Evolutionary conservation across 2,797 vertebrate species (phyloP).

Genomic region (Acridotheres tristis): DNA sequence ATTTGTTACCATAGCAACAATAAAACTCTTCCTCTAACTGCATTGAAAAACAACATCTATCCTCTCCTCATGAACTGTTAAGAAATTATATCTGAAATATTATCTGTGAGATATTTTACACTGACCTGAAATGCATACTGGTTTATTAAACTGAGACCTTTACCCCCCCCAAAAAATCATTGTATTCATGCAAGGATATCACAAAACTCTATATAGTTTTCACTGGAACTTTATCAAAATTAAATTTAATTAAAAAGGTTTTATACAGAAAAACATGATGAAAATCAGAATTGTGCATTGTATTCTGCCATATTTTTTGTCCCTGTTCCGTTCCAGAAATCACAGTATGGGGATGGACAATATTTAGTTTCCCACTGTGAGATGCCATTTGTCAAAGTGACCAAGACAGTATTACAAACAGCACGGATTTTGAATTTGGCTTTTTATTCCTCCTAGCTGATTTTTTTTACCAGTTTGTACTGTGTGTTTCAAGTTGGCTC

Average conservation of each 20-base stretch:
- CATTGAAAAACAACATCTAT: neutral
- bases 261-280: neutral
- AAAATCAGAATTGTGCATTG: neutral
- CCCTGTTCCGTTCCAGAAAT: neutral
- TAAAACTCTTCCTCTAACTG: neutral
- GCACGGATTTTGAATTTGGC: neutral
- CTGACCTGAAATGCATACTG: neutral
- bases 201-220: neutral
- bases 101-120: neutral
- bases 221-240: neutral
- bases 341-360: neutral
- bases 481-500: neutral
- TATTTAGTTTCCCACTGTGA: neutral
- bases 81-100: neutral
- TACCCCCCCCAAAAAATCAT: neutral
- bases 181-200: neutral
- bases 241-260: neutral
- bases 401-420: neutral
- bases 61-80: neutral
- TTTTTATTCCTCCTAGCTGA: neutral
- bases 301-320: neutral
- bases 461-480: neutral
- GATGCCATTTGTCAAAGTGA: neutral
- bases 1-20: conserved; percentile 38
- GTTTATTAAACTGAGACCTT: neutral